Base-by-base conservation (phyloP, 2,797 vertebrate genomes). In the Coregonus sp. region DNA sequence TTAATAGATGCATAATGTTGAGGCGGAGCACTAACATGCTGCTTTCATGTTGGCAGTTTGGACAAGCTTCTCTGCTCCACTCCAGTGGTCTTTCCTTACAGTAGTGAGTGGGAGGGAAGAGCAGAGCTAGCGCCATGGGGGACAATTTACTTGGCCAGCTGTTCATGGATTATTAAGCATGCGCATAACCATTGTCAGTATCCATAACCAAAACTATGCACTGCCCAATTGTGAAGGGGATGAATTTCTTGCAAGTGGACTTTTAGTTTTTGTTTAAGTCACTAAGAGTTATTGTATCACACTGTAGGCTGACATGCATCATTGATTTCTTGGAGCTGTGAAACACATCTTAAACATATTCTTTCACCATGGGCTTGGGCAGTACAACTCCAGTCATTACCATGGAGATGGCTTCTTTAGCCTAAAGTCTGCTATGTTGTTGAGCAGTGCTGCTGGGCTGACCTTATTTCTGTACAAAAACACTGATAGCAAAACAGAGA, bases 1-100 rank as follows among this genome's bases (percentile, higher is more conserved):
- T 80, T 88, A 77, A 86, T 81, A 75, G 70, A 87, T 78, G 77
- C 54, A 50, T 69, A 82, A 66, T 15, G 35, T 77, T 82, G 65
- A 79, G 75, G 83, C 69, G 15, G 52, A 16, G 75, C 50, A 6
- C 20, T 73, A 70, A 70, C 73, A 33, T 67, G 40, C 59, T 11
- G 37, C 20, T 18, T 16, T 63, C 69, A 9, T 65, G 65, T 51
- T 74, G 77, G 78, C 79, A 78, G 73, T 29, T 82, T 84, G 86
- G 70, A 73, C 29, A 80, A 75, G 70, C 9, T 78, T 18, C 47
- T 70, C 84, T 12, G 20, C 77, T 76, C 76, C 75, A 76, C 70
- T 78, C 71, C 77, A 14, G 5, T 59, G 37, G 51, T 35, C 3
- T 29, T 56, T 54, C 72, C 37, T n/a, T 67, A 54, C 84, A 20